Percentiles rank a stretch among this genome's conserved stretches.
Conservation (phyloP, 1,140 invertebrate genomes). For the Drosophila pseudoobscura region DNA sequence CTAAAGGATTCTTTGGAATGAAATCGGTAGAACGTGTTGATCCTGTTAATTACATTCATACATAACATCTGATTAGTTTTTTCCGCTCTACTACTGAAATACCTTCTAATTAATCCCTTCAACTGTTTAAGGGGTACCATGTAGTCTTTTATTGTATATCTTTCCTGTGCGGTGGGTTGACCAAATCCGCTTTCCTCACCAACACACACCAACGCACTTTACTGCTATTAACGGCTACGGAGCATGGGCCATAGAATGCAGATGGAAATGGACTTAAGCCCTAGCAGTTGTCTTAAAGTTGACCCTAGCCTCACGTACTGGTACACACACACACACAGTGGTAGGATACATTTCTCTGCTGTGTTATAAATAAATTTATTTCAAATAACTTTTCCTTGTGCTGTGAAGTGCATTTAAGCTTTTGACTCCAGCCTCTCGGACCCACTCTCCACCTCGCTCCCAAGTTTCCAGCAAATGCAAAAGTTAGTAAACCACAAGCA, state of each 20-base stretch:
- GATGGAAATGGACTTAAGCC: constrained; percentile 55
- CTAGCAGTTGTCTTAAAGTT: constrained; percentile 58
- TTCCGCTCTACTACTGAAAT: background rate
- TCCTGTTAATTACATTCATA: no score
- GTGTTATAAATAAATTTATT: constrained; percentile 53
- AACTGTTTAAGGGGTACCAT: background rate
- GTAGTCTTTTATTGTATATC: background rate
- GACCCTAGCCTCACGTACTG: constrained; percentile 26
- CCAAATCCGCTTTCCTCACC: constrained; percentile 48
- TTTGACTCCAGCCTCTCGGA: constrained; percentile 30
- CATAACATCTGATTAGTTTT: no score
- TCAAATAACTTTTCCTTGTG: constrained; percentile 66
- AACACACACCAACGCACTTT: constrained; percentile 29
- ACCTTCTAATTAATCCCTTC: background rate
- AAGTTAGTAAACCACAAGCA: constrained; percentile 60
- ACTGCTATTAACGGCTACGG: constrained; percentile 26
- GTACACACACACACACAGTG: background rate
- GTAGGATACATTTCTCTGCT: constrained; percentile 16
- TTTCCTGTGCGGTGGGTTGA: constrained; percentile 12
- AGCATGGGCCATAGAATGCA: constrained; percentile 16
- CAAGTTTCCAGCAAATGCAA: constrained; percentile 23
- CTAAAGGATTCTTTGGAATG: no score
- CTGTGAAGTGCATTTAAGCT: constrained; percentile 74
- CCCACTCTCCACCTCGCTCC: constrained; percentile 7
- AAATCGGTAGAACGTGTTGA: no score